phyloP scores from a whole-genome alignment of 2,113 vertebrate genomes.

The Nyctibius bracteatus region DNA sequence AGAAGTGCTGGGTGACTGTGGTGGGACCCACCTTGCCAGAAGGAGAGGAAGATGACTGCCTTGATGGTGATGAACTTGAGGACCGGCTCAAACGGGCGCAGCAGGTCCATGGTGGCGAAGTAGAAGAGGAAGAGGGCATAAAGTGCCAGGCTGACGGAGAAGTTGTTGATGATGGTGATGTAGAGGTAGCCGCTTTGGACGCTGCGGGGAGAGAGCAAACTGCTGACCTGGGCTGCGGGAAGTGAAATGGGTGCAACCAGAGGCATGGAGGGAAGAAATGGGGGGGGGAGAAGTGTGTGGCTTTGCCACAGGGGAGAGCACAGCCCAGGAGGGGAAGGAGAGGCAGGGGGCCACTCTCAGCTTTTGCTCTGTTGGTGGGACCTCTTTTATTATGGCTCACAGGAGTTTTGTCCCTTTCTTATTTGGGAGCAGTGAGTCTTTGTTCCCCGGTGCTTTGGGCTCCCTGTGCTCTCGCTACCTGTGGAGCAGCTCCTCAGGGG shows the following conservation, averaged over 20 bases:
- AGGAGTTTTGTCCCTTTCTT: not conserved
- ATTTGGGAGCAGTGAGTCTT: not conserved
- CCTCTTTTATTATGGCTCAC: not conserved
- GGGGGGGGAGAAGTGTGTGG: rapidly evolving
- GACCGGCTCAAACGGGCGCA: conserved; percentile 87
- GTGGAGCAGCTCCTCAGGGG: not conserved
- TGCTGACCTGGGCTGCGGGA: not conserved
- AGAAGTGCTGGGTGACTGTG: rapidly evolving
- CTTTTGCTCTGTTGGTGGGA: not conserved
- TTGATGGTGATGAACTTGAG: conserved; percentile 98
- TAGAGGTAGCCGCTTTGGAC: conserved; percentile 91
- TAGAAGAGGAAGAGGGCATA: conserved; percentile 95
- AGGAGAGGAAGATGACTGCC: conserved; percentile 94
- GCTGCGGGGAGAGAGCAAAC: conserved; percentile 51
- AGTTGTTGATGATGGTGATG: conserved; percentile 93
- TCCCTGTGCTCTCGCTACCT: not conserved
- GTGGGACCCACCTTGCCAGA: conserved; percentile 90
- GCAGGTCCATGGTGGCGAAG: conserved; percentile 89
- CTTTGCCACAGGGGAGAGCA: not conserved
- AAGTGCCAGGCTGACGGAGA: conserved; percentile 91
- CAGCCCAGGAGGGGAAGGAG: not conserved
- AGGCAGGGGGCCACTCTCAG: not conserved
- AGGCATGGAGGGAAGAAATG: not conserved
- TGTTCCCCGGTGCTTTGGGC: rapidly evolving
- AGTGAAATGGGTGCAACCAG: not conserved